Evolutionary conservation across 2,888 invertebrate species (phyloP), one percentile per base, ranked within the genome.

Genomic region (Cataglyphis albicans): DNA sequence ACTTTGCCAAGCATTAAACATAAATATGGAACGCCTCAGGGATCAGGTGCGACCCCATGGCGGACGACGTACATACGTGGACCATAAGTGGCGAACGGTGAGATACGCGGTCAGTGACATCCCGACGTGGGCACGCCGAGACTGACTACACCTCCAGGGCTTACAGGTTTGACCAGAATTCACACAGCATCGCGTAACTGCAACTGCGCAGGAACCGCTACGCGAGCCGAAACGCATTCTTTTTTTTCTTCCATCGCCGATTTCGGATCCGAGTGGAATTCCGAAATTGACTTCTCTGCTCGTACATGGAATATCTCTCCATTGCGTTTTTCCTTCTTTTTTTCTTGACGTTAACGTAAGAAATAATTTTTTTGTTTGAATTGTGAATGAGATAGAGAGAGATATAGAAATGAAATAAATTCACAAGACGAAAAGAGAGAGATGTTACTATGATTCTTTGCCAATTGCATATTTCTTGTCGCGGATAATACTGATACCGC

Each of bases 141-240:
- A 70, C 32, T 59, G 65, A 76, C 70, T 80, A 25, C 87, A 89
- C 87, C 82, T 84, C 87, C 87, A 78, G 84, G 73, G 87, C 76
- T 81, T 92, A 92, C 93, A 93, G 92, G 93, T 93, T 92, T 93
- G 91, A 93, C 93, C 90, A 91, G 93, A 93, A 93, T 93, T 92
- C 91, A 91, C 89, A 90, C 90, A 86, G 90, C 90, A 90, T 89
- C 89, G 84, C 88, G 87, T 86, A 88, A 88, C 88, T 89, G 90
- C 88, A 90, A 82, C 89, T 86, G 87, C 84, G 82, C 41, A 87
- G 89, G 89, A 91, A 91, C 92, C 92, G 92, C 92, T 92, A 92
- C 84, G 83, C 84, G 85, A 74, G 25, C 67, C 83, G 44, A 70
- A 72, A 80, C 76, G 41, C 41, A 64, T 63, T 85, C 84, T 85